Evolutionary conservation across 2,797 vertebrate species (phyloP).

Genomic region (Amblyopsis hoosieri): DNA sequence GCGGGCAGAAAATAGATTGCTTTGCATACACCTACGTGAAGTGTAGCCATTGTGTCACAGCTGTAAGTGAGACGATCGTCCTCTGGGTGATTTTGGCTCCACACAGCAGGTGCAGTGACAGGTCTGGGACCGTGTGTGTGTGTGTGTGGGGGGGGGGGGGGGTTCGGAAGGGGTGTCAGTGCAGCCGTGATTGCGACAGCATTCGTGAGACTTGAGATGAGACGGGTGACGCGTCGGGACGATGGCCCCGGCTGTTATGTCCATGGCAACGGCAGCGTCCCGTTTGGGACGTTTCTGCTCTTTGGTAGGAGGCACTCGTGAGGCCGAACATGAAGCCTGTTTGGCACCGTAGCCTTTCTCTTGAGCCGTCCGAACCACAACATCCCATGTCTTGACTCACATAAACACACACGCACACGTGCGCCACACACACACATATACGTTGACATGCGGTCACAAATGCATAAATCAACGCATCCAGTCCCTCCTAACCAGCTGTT

Average conservation of each 20-base stretch:
- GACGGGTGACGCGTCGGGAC: constrained; percentile 48
- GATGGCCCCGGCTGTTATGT: constrained; percentile 51
- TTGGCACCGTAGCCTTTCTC: constrained; percentile 3
- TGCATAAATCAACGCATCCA: constrained; percentile 42
- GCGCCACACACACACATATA: background rate
- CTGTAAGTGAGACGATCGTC: constrained; percentile 15
- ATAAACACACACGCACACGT: background rate
- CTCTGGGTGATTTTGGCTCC: constrained; percentile 48
- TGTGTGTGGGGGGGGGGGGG: constrained; percentile 13
- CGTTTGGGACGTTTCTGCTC: constrained; percentile 34
- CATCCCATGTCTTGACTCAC: background rate
- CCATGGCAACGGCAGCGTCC: constrained; percentile 34
- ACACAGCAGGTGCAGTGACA: constrained; percentile 64
- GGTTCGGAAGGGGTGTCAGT: constrained; percentile 38
- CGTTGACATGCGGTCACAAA: constrained; percentile 9
- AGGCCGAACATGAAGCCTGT: constrained; percentile 5
- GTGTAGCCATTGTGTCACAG: constrained; percentile 50
- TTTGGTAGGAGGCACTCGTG: constrained; percentile 22
- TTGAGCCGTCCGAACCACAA: constrained; percentile 22
- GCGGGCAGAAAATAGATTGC: constrained; percentile 58
- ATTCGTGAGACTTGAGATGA: constrained; percentile 65
- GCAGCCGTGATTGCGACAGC: constrained; percentile 67
- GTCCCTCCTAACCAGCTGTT: constrained; percentile 45
- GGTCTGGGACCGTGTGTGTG: constrained; percentile 44
- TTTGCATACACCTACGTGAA: constrained; percentile 66